Evolutionary conservation across 1,140 invertebrate genomes (phyloP), one percentile per base, ranked within the genome.

Genomic region (Trypoxylus dichotomus): DNA sequence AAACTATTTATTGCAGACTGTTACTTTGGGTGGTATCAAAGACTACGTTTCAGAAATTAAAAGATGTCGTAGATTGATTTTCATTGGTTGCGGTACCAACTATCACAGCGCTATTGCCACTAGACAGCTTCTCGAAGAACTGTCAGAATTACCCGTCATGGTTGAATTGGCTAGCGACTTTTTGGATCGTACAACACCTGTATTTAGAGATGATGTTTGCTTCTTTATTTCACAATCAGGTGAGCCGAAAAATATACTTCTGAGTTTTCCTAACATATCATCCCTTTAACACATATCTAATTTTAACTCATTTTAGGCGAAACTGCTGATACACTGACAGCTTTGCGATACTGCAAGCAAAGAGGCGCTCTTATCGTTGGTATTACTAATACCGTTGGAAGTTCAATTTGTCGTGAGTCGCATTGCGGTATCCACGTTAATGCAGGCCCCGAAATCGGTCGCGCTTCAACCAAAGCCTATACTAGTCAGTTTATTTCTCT

Each of bases 351-450:
- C 85, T 99, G 98, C 87, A 99, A 99, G 88, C 91, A 94, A 79
- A 91, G 97, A 77, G 98, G 98, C 27, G 97, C 98, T 74, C 89
- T 99, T 7, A 98, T 99, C 83, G 95, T 99, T 71, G 98, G 98
- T 79, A 94, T 99, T 13, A 99, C 98, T 7, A 99, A 99, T 85
- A 99, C 98, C 0, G 98, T 99, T 0, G 98, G 98, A n/a, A 98
- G 96, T 84, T 98, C 96, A 68, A 99, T 99, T 82, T 99, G 97
- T 87, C 93, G 98, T 15, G 98, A 99, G 88, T 98, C 97, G 7
- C 97, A 99, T 85, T 99, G 98, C 86, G 98, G 98, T 81, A 95
- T 99, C 43, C 98, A 99, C 85, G 98, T 99, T 82, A 99, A 99
- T 87, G 98, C 98, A 72, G 98, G 98, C 1, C 98, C 98, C 21